Base-by-base conservation (phyloP, 2,888 invertebrate species). In the Andricus curvator region DNA sequence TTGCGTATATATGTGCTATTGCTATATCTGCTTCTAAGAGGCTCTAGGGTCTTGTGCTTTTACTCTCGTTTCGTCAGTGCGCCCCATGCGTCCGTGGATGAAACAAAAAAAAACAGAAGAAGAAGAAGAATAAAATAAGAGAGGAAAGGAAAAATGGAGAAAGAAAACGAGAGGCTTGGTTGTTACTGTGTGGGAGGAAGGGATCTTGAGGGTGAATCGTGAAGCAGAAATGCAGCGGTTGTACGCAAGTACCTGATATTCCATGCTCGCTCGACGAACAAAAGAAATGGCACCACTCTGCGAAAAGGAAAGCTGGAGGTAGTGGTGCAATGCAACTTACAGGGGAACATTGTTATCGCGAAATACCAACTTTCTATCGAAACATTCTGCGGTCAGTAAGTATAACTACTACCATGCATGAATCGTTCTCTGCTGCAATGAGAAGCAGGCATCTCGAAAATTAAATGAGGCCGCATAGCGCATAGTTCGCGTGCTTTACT, bases 21-120 rank as follows among this genome's bases (percentile, higher is more conserved):
- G 48, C 29, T 25, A 70, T 70, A 48, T 44, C 44, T 44, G 48
- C 70, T 33, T 70, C 70, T 70, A 29, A 70, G 70, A 48, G 51
- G 51, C 51, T 70, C 48, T 51, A 29, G 70, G 70, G 70, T 70
- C 70, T 48, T 48, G 25, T 70, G 70, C 70, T 70, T 51, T 70
- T 51, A 25, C 70, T 70, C 70, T 70, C 51, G 51, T 51, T 70
- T 70, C 70, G 51, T 29, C 51, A 51, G 51, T 29, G 51, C 20
- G 33, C 70, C 51, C 22, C 22, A 11, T 60, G 56, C 70, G 11
- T 29, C 15, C 22, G 22, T 51, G 20, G 11, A 51, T 29, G 29
- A 29, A 70, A 51, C 33, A 70, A 51, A 51, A 51, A 51, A 20
- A 9, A 51, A 8, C 17, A 20, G 15, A 51, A 51, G 9, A 9